These are phyloP conservation scores for Fregata magnificens DNA, from an alignment of 2,113 vertebrate species.

Conservation along the genomic window DNA sequence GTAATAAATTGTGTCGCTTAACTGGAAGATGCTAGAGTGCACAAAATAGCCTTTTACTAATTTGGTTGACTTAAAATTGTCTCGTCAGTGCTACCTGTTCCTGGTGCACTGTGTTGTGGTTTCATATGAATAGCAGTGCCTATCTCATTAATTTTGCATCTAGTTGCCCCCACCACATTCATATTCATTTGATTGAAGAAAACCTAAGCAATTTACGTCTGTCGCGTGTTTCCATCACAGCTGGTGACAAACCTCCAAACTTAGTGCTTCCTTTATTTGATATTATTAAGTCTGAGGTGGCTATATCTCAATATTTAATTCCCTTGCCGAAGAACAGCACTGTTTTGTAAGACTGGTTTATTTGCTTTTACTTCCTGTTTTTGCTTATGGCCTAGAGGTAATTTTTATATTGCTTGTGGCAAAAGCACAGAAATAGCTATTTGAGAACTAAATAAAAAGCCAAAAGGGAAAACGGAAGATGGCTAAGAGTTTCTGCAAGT, in stretches of 20 bases:
- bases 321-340: background rate
- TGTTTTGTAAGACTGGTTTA: background rate
- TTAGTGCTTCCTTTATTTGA: background rate
- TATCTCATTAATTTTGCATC: background rate
- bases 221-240: background rate
- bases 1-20: background rate
- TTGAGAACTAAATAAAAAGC: background rate
- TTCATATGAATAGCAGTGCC: background rate
- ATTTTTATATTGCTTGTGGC: background rate
- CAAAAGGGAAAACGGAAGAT: background rate
- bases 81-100: background rate
- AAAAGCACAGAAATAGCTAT: background rate
- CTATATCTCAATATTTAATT: background rate
- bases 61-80: background rate
- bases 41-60: background rate
- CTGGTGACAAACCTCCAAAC: background rate
- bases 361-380: background rate
- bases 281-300: background rate
- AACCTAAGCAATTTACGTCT: background rate
- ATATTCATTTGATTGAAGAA: background rate
- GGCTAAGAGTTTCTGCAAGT: background rate
- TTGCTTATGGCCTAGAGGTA: background rate
- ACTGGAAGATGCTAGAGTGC: background rate
- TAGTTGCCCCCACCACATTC: background rate
- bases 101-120: background rate